Percentiles rank a stretch among this genome's conserved stretches.
Conservation (phyloP, 2,113 vertebrate species). For the Glaucomys volans region DNA sequence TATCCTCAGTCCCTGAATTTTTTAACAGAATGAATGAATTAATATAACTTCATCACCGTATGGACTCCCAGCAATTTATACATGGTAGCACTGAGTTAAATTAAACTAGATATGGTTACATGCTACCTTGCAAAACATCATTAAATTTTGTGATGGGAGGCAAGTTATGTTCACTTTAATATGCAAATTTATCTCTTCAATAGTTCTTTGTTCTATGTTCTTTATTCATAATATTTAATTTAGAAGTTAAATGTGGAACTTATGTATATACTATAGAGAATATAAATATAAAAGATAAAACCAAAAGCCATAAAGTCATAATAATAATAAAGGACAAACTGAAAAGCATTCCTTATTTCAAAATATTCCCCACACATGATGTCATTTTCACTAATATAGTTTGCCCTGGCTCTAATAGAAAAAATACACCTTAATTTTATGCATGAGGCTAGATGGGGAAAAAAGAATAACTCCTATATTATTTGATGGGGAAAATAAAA, state of each 20-base stretch:
- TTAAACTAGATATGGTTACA: background rate
- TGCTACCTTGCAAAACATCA: background rate
- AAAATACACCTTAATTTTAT: conserved; percentile 16
- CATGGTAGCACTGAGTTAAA: background rate
- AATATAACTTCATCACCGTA: background rate
- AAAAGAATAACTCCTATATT: background rate
- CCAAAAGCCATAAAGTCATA: background rate
- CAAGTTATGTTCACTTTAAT: background rate
- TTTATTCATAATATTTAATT: conserved; percentile 15
- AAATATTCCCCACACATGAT: background rate
- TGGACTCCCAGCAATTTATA: background rate
- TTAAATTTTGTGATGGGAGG: background rate
- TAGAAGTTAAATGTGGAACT: conserved; percentile 16
- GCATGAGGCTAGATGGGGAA: background rate
- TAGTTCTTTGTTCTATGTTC: background rate
- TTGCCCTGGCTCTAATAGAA: background rate
- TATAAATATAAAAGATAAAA: conserved; percentile 8
- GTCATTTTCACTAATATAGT: background rate
- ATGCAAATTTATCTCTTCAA: background rate
- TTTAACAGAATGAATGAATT: background rate
- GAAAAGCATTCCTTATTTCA: conserved; percentile 21
- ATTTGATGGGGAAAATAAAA: background rate
- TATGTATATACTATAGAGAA: background rate
- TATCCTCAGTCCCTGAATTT: background rate
- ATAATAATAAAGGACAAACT: conserved; percentile 2